A percentile compares a stretch with the other conserved stretches of the same genome.
Conservation (phyloP, 1,140 invertebrate species). For the Zaprionus lachaisei region DNA sequence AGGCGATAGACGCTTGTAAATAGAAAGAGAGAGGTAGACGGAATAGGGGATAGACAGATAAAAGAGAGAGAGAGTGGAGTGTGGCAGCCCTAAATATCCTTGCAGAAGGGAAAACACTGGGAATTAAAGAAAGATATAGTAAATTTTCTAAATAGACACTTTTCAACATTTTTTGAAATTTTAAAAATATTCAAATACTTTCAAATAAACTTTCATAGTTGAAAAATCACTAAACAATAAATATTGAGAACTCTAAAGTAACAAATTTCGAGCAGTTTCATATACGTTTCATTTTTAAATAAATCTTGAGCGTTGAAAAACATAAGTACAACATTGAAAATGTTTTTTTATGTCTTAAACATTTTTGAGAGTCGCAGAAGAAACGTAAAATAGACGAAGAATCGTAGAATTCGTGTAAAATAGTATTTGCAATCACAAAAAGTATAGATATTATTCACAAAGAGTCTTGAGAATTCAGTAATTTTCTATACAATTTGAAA, state of each 20-base stretch:
- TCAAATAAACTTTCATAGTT: not conserved
- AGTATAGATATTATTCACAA: too few relatives aligned
- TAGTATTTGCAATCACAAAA: too few relatives aligned
- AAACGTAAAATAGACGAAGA: too few relatives aligned
- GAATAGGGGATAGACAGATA: not conserved
- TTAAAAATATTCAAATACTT: too few relatives aligned
- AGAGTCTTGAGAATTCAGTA: too few relatives aligned
- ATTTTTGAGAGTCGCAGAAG: too few relatives aligned
- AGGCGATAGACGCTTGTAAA: constrained; percentile 79
- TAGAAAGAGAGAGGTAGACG: constrained; percentile 28
- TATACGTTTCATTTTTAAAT: not conserved
- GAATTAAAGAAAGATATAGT: not conserved
- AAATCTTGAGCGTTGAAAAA: not conserved
- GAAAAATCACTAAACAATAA: not conserved
- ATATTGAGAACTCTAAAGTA: too few relatives aligned
- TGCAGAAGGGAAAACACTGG: constrained; percentile 22
- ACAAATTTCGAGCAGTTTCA: too few relatives aligned
- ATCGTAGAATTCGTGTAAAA: too few relatives aligned
- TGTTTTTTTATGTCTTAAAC: not conserved
- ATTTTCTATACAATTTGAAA: too few relatives aligned
- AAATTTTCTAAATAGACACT: not conserved
- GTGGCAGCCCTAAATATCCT: constrained; percentile 24
- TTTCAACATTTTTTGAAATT: not conserved
- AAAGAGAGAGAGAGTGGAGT: not conserved
- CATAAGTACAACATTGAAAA: not conserved